These are phyloP conservation scores for Galaxea fascicularis DNA, from an alignment of 92 coral and sea anemone genomes.

Conservation along the genomic window DNA sequence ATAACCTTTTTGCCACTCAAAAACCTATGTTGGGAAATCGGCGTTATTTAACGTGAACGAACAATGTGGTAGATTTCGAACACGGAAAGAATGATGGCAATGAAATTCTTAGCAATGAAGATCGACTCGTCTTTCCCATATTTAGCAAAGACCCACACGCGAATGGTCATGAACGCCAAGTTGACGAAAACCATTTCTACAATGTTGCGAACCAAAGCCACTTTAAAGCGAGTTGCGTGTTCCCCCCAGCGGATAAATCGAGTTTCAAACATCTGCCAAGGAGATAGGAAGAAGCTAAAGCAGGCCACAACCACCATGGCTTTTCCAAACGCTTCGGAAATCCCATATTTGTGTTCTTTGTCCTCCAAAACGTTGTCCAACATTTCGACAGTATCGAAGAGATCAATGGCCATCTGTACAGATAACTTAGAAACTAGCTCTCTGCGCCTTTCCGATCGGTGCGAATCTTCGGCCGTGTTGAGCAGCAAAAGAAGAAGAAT, in stretches of 20 bases:
- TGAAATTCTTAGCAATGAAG: conserved; percentile 55
- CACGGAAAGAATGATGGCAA: conserved; percentile 5
- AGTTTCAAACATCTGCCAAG: conserved; percentile 49
- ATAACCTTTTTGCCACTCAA: no score
- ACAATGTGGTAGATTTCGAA: conserved; percentile 1
- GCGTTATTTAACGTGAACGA: not conserved
- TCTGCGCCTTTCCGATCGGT: not conserved
- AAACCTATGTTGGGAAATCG: no score
- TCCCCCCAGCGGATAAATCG: not conserved
- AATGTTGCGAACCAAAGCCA: not conserved
- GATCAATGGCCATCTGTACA: conserved; percentile 52
- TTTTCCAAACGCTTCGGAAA: conserved; percentile 5
- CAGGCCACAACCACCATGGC: conserved; percentile 43
- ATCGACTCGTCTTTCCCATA: conserved; percentile 56
- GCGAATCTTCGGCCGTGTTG: conserved; percentile 3
- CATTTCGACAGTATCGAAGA: conserved; percentile 67
- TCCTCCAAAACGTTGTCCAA: conserved; percentile 41
- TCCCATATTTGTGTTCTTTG: conserved; percentile 17
- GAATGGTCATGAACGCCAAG: conserved; percentile 43
- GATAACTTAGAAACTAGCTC: conserved; percentile 52
- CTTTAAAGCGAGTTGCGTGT: not conserved
- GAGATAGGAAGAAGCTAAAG: conserved; percentile 45
- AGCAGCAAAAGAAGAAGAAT: conserved; percentile 26
- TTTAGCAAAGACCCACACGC: conserved; percentile 32
- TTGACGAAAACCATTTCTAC: conserved; percentile 31